Evolutionary conservation across 2,888 invertebrate species (phyloP), one percentile per base, ranked within the genome.

Genomic region (Melangyna quadrimaculata): DNA sequence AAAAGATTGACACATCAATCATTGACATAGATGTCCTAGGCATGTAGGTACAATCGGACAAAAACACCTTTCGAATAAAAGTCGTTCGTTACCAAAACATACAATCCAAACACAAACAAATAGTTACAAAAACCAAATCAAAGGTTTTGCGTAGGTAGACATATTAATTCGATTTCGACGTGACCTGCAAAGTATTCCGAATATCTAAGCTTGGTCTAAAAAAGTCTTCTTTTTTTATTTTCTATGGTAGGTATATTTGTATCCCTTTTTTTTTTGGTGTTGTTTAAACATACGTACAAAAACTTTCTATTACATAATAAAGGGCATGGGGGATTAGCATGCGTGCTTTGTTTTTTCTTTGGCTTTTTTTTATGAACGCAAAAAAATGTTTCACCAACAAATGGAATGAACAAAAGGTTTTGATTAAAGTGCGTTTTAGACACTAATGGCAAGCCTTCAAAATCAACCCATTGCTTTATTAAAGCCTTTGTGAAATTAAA

Each of bases 261-360:
- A 37, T 59, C 59, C 24, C 24, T 37, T 37, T 72, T 78, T 19
- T 45, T 63, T 81, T 45, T 63, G 5, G 48, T 45, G 14, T 27
- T 17, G 43, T 45, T 24, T 14, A 40, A 82, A 19, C 19, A 32
- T 48, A 77, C 51, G n/a, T n/a, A n/a, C n/a, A n/a, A n/a, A n/a
- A 77, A 77, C 71, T 51, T 51, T 67, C 37, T 51, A 55, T 82
- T 82, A 82, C 78, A 78, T 82, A 82, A 82, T 61, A 53, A 53
- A 27, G 27, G 53, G 55, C 69, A 75, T 55, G 61, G 32, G 40
- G 67, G 63, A 72, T 71, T 65, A 43, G 24, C 53, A 53, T 70
- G 70, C 80, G 63, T 51, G 70, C 40, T 43, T 51, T 37, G 37
- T 55, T 35, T 45, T 70, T 55, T 35, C 32, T 22, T 72, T 55